These are phyloP conservation scores for Meloidogyne floridensis DNA, from an alignment of 1,140 invertebrate genomes.

Conservation along the genomic window DNA sequence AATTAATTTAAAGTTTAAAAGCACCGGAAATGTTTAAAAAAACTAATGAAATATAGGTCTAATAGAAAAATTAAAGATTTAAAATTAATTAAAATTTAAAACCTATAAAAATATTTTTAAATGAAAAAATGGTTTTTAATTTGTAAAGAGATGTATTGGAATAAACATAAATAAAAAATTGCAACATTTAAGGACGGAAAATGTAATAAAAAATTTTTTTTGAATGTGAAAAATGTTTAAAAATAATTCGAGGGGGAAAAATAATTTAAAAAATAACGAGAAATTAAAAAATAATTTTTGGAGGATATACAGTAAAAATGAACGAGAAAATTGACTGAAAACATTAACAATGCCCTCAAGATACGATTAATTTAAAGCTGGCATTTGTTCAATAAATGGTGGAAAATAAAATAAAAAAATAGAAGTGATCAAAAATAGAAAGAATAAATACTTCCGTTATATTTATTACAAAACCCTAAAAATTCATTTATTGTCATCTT, in stretches of 20 bases:
- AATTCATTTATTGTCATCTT: no score
- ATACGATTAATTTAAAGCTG: no score
- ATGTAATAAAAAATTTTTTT: background rate
- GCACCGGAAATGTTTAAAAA: background rate
- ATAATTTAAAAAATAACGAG: background rate
- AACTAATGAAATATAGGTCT: background rate
- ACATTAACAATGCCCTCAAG: no score
- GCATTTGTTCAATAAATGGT: no score
- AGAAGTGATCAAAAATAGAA: no score
- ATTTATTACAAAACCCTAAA: no score
- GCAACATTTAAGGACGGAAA: background rate
- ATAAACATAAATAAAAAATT: background rate
- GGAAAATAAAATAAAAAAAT: no score
- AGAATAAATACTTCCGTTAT: no score
- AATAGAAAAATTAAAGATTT: background rate
- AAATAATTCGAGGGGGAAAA: background rate
- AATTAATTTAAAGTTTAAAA: background rate
- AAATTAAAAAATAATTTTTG: no score
- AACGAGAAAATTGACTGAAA: no score
- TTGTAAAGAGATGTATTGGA: background rate
- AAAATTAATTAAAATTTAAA: conserved; percentile 4
- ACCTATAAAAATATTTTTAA: background rate
- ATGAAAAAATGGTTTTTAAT: background rate
- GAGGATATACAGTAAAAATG: no score
- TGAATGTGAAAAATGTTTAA: background rate